phyloP scores from a whole-genome alignment of 2,888 invertebrate genomes.

The Abrostola triplasia region DNA sequence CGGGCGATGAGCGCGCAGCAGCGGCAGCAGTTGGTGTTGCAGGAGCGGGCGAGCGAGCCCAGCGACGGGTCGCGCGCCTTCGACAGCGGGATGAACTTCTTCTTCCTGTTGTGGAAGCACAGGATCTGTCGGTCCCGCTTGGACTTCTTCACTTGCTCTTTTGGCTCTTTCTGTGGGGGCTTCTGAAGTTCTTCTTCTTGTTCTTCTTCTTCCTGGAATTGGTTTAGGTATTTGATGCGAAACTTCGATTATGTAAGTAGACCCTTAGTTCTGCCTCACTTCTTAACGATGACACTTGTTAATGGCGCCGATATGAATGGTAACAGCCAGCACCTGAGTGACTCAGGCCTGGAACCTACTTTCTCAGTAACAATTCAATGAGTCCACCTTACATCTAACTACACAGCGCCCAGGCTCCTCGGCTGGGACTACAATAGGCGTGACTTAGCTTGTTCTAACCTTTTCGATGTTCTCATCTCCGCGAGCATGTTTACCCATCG shows the following conservation, averaged over 20 bases:
- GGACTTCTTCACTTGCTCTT: neutral
- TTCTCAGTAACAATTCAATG: no score
- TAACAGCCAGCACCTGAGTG: no score
- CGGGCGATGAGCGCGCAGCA: neutral
- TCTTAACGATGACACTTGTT: no score
- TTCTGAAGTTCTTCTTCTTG: neutral
- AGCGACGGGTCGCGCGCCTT: neutral
- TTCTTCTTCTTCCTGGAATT: neutral
- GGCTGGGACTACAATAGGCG: neutral
- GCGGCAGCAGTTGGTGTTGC: neutral
- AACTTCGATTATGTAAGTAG: no score
- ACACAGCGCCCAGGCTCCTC: neutral
- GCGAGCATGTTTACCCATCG: neutral
- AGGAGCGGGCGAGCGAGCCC: neutral
- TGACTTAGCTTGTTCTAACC: neutral
- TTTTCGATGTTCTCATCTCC: neutral
- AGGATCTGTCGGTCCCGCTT: neutral
- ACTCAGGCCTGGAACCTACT: no score
- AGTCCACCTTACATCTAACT: no score
- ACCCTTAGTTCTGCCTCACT: no score
- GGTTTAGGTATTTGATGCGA: neutral
- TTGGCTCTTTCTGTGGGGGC: neutral
- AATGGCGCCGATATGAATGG: no score
- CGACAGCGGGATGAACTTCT: neutral
- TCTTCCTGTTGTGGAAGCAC: constrained; percentile 1